Evolutionary conservation across 2,797 vertebrate genomes (phyloP).

Genomic region (Acropternis orthonyx): DNA sequence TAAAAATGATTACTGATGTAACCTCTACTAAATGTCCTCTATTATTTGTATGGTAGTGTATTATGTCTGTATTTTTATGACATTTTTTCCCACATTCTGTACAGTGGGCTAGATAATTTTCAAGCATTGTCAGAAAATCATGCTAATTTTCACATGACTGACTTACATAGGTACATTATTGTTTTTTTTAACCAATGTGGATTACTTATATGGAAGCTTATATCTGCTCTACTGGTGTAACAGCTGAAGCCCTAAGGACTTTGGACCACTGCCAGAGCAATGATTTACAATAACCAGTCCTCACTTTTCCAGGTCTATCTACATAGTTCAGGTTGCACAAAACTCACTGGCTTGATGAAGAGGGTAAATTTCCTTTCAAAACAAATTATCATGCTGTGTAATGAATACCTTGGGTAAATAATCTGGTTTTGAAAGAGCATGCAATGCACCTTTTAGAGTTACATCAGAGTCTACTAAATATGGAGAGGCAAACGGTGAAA

Average conservation of each 20-base stretch:
- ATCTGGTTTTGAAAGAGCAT: not conserved
- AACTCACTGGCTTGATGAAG: not conserved
- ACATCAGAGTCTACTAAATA: not conserved
- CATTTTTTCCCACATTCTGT: not conserved
- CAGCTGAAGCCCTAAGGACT: slow-evolving; percentile 27
- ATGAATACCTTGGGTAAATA: not conserved
- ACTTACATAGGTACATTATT: not conserved
- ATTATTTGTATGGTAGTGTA: not conserved
- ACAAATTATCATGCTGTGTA: not conserved
- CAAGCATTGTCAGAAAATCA: not conserved
- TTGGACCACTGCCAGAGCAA: slow-evolving; percentile 1
- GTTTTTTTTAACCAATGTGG: not conserved
- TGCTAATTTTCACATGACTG: not conserved
- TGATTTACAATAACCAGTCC: slow-evolving; percentile 24
- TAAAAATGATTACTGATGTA: not conserved
- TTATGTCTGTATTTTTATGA: not conserved
- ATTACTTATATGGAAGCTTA: not conserved
- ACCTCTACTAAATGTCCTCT: not conserved
- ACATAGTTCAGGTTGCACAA: slow-evolving; percentile 3
- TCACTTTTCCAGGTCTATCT: not conserved
- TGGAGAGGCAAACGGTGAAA: not conserved
- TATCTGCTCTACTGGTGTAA: not conserved
- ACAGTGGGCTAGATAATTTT: not conserved
- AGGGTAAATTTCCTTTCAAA: slow-evolving; percentile 20
- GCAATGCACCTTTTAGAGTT: not conserved